Conservation (phyloP, 1,140 invertebrate genomes). For the Neotoxoptera formosana region DNA sequence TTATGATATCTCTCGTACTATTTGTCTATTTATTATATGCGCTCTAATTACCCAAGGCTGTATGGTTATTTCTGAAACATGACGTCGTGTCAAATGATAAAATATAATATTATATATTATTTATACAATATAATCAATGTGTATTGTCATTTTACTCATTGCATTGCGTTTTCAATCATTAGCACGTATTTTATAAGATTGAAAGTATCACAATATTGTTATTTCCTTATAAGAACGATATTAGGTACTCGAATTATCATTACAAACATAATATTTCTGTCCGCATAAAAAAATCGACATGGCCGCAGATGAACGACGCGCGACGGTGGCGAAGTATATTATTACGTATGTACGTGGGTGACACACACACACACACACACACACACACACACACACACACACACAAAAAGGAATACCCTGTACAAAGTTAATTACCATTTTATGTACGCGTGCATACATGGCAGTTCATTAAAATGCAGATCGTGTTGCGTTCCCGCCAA, state of each 20-base stretch:
- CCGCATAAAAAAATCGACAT: not conserved
- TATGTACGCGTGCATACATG: not conserved
- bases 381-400: not conserved
- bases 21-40: not conserved
- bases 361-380: not conserved
- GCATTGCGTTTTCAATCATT: not conserved
- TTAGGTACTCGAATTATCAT: not conserved
- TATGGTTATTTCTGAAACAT: not conserved
- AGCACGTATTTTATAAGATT: not conserved
- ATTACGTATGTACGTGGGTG: not conserved
- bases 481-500: not conserved
- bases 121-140: not conserved
- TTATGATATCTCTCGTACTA: no score
- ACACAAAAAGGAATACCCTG: not conserved
- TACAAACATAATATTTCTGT: not conserved
- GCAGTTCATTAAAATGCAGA: constrained; percentile 41
- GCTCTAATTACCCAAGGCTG: not conserved
- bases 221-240: not conserved
- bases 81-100: no score
- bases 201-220: not conserved
- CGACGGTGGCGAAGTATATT: not conserved
- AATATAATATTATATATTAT: no score
- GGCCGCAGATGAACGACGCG: not conserved
- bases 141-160: not conserved
- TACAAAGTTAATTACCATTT: constrained; percentile 26